Conservation (phyloP, 2,113 vertebrate species). For the Candoia aspera region DNA sequence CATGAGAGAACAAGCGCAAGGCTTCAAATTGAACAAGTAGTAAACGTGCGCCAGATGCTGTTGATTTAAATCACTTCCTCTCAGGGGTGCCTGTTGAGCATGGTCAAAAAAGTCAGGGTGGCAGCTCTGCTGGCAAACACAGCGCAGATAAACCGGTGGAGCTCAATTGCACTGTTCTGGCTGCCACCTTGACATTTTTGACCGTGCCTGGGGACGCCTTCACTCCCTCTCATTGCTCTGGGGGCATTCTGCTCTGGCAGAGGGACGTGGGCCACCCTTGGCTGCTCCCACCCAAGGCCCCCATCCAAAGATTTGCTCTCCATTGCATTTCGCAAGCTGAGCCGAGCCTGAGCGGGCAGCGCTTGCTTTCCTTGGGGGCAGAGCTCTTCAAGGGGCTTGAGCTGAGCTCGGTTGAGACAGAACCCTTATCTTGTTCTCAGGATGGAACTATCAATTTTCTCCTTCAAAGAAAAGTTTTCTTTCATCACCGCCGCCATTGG, state of each 20-base stretch:
- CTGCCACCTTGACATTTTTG: no score
- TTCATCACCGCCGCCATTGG: neutral
- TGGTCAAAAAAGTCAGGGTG: no score
- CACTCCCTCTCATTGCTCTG: neutral
- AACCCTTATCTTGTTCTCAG: neutral
- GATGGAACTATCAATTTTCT: neutral
- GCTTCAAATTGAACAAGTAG: no score
- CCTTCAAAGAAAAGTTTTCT: neutral
- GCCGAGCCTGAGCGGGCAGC: neutral
- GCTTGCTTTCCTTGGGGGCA: neutral
- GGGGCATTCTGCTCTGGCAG: neutral
- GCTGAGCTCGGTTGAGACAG: neutral
- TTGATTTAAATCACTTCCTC: no score
- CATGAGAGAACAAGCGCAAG: no score
- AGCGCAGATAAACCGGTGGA: no score
- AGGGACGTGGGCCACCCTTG: neutral
- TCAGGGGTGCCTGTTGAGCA: no score
- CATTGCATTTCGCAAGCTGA: neutral
- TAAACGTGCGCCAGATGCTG: no score
- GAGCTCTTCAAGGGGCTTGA: neutral
- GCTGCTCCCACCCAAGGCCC: neutral
- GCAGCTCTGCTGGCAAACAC: no score
- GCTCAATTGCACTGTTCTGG: no score
- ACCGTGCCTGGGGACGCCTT: no score
- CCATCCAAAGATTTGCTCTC: neutral